phyloP scores from a whole-genome alignment of 2,888 invertebrate species.

The Folsomia manolachei region DNA sequence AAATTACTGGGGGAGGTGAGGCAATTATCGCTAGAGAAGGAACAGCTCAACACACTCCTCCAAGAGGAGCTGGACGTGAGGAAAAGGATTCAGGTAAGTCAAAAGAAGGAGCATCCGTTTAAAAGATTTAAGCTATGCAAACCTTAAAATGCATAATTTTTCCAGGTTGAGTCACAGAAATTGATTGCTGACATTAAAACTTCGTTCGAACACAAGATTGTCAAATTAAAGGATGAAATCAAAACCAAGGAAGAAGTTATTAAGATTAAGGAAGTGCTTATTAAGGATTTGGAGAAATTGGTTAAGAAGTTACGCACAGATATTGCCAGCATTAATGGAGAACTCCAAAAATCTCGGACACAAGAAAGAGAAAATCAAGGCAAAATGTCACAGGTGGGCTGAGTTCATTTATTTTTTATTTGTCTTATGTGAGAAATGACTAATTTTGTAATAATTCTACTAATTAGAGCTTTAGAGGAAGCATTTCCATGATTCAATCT shows the following conservation, averaged over 20 bases:
- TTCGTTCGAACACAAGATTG: neutral
- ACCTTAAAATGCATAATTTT: neutral
- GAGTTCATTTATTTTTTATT: too few species aligned
- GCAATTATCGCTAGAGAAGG: neutral
- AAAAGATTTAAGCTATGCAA: too few species aligned
- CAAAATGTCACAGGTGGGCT: neutral
- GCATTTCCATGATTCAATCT: constrained; percentile 17
- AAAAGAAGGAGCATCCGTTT: too few species aligned
- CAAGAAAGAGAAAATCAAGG: neutral
- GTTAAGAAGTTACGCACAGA: constrained; percentile 4
- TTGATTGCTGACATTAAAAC: constrained; percentile 1
- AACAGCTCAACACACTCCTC: neutral
- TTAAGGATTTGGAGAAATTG: constrained; percentile 1
- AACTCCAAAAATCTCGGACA: neutral
- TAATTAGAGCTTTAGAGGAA: constrained; percentile 10
- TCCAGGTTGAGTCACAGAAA: neutral
- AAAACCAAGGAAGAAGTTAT: neutral
- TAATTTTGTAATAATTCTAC: too few species aligned
- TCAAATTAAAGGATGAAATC: neutral
- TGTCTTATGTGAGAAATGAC: too few species aligned
- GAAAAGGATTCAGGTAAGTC: neutral
- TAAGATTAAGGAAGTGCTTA: neutral
- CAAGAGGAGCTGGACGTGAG: constrained; percentile 4
- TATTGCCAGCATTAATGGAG: neutral
- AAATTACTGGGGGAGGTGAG: neutral